A percentile compares a stretch with the other conserved stretches of the same genome.
phyloP scores from a whole-genome alignment of 2,113 vertebrate genomes.

The Dermatemys mawii region DNA sequence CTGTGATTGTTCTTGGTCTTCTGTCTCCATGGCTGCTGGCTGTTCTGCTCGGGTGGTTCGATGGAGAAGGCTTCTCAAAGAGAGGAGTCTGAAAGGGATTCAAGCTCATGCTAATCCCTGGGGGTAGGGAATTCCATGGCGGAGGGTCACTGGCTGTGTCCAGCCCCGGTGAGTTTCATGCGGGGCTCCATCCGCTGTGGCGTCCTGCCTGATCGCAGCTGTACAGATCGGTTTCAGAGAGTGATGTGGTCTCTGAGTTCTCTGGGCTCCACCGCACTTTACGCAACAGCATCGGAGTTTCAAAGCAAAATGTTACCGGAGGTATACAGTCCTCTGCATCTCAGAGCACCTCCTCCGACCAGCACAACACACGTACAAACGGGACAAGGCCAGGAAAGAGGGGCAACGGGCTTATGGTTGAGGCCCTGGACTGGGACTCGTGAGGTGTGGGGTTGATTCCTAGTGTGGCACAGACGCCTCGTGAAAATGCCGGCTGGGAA shows the following conservation, averaged over 20 bases:
- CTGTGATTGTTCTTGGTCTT: background rate
- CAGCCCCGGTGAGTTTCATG: background rate
- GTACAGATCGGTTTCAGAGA: background rate
- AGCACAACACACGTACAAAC: background rate
- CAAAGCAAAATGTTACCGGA: background rate
- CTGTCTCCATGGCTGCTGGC: background rate
- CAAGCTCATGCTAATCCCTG: background rate
- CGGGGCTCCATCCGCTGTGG: background rate
- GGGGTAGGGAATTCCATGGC: background rate
- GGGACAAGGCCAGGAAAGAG: background rate
- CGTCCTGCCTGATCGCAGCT: background rate
- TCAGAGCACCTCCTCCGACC: background rate
- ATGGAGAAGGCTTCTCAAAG: background rate
- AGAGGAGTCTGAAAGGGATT: no score
- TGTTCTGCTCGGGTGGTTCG: background rate
- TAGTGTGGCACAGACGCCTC: background rate
- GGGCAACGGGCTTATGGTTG: background rate
- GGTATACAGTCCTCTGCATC: background rate
- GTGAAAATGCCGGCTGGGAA: background rate
- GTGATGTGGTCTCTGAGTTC: background rate
- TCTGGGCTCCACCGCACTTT: background rate
- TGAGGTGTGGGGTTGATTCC: background rate
- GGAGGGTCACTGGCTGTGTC: background rate
- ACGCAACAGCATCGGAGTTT: background rate
- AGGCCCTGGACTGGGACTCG: background rate